Evolutionary conservation across 2,888 invertebrate species (phyloP).

Genomic region (Atrina japonica): DNA sequence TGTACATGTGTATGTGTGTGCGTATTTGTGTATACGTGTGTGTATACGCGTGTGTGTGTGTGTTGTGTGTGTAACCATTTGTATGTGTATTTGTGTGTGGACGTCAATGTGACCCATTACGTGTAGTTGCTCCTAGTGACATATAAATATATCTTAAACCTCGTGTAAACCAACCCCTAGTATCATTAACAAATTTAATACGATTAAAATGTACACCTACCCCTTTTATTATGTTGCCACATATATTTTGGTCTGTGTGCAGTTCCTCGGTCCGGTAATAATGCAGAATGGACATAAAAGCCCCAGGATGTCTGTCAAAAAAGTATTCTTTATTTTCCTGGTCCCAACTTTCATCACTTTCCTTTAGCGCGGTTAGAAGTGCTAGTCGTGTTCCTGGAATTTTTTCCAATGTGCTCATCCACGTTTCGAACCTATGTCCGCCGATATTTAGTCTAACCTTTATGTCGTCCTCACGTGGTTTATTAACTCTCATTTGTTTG

Average conservation of each 20-base stretch:
- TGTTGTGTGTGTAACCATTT: too few species aligned
- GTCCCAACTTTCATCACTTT: slow-evolving; percentile 76
- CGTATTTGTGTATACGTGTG: too few species aligned
- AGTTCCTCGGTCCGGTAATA: slow-evolving; percentile 78
- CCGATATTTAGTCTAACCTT: slow-evolving; percentile 75
- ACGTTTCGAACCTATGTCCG: slow-evolving; percentile 75
- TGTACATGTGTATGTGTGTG: too few species aligned
- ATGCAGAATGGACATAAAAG: slow-evolving; percentile 75
- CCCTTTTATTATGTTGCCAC: slow-evolving; percentile 78
- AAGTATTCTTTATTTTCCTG: slow-evolving; percentile 72
- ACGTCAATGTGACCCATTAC: too few species aligned
- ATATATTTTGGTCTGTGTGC: slow-evolving; percentile 76
- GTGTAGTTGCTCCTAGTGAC: too few species aligned
- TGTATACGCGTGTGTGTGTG: too few species aligned
- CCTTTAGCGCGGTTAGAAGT: slow-evolving; percentile 67
- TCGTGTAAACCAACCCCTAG: too few species aligned
- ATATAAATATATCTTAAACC: too few species aligned
- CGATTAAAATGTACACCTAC: slow-evolving; percentile 72
- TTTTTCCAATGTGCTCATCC: slow-evolving; percentile 68
- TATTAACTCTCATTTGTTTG: slow-evolving; percentile 47
- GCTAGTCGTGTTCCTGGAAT: slow-evolving; percentile 75
- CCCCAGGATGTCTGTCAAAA: slow-evolving; percentile 78
- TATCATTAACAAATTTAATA: too few species aligned
- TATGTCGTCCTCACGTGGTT: slow-evolving; percentile 49
- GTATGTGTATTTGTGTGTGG: too few species aligned